phyloP scores from a whole-genome alignment of 2,888 invertebrate species.

The Neuroscelio doddi region DNA sequence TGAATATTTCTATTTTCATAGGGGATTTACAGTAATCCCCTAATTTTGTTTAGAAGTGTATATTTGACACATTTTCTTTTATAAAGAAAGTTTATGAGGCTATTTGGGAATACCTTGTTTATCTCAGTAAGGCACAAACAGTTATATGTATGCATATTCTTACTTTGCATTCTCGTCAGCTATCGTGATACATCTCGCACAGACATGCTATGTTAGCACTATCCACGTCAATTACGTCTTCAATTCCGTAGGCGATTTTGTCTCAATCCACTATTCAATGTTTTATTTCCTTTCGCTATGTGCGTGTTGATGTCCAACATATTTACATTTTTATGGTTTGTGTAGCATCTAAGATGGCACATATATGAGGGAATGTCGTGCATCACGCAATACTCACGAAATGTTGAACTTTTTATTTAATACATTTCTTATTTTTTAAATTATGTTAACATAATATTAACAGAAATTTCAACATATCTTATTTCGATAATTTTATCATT shows the following conservation, averaged over 20 bases:
- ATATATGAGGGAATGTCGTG: slow-evolving; percentile 23
- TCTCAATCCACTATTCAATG: slow-evolving; percentile 45
- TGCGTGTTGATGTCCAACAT: slow-evolving; percentile 28
- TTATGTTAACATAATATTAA: too few relatives aligned
- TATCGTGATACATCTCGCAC: slow-evolving; percentile 43
- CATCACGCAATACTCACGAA: slow-evolving; percentile 32
- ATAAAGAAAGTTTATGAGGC: slow-evolving; percentile 44
- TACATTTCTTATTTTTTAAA: background rate
- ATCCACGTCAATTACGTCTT: slow-evolving; percentile 46
- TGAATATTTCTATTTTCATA: too few relatives aligned
- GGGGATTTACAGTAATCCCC: too few relatives aligned
- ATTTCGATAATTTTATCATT: too few relatives aligned
- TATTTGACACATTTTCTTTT: slow-evolving; percentile 39
- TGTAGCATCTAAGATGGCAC: slow-evolving; percentile 32
- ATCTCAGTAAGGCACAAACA: slow-evolving; percentile 36
- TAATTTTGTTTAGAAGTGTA: too few relatives aligned
- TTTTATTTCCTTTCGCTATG: slow-evolving; percentile 32
- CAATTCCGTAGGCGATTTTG: slow-evolving; percentile 47
- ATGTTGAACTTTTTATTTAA: slow-evolving; percentile 20
- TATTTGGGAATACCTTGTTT: slow-evolving; percentile 42
- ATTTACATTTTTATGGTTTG: slow-evolving; percentile 47
- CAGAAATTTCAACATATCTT: too few relatives aligned
- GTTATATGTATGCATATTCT: slow-evolving; percentile 43
- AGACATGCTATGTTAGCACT: slow-evolving; percentile 46
- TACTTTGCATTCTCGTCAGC: slow-evolving; percentile 44